Evolutionary conservation across 2,888 invertebrate genomes (phyloP).

Genomic region (Plutella xylostella): DNA sequence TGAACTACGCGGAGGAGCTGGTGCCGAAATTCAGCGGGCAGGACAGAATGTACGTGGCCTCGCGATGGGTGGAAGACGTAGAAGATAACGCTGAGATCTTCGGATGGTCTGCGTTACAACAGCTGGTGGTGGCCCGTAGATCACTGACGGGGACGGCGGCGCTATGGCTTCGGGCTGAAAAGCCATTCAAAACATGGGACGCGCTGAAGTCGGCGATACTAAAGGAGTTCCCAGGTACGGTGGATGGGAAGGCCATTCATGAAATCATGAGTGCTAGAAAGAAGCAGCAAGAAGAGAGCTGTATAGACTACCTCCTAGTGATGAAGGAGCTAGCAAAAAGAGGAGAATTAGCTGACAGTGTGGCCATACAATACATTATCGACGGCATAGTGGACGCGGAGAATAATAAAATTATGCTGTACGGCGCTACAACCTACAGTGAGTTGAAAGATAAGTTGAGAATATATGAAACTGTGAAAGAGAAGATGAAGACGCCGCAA

Average conservation of each 20-base stretch:
- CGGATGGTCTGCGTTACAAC: constrained; percentile 16
- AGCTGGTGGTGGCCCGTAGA: constrained; percentile 18
- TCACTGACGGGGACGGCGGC: constrained; percentile 17
- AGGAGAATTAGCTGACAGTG: constrained; percentile 20
- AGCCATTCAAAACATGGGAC: constrained; percentile 14
- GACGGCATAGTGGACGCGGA: constrained; percentile 19
- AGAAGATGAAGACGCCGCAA: neutral
- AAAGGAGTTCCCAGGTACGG: constrained; percentile 18
- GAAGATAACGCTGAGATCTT: constrained; percentile 23
- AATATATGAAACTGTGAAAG: neutral
- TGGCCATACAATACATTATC: constrained; percentile 20
- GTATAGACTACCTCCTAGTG: constrained; percentile 16
- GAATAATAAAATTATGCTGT: constrained; percentile 19
- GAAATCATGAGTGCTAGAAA: constrained; percentile 18
- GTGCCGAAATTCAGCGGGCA: too few relatives aligned
- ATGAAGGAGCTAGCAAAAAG: constrained; percentile 22
- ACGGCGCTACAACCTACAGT: constrained; percentile 11
- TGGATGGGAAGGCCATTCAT: constrained; percentile 17
- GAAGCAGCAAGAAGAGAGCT: constrained; percentile 10
- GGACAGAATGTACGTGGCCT: too few relatives aligned
- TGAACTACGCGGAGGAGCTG: too few relatives aligned
- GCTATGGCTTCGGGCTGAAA: constrained; percentile 18
- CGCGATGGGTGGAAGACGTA: neutral
- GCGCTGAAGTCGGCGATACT: constrained; percentile 15
- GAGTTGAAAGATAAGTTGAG: neutral